Conservation (phyloP, 2,888 invertebrate species). For the Acrobasis consociella region DNA sequence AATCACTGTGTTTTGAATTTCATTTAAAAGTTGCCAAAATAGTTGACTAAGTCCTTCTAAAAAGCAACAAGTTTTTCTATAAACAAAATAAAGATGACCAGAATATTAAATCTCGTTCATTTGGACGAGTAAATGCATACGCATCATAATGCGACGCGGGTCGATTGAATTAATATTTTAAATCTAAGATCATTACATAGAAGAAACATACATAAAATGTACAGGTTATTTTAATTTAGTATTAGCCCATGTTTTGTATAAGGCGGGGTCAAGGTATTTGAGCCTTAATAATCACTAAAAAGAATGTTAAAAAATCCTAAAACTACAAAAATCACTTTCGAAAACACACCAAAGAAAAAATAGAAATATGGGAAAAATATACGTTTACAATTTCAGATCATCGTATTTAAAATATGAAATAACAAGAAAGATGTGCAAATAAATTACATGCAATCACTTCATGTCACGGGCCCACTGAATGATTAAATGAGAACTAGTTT, state of each 20-base stretch:
- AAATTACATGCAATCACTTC: conserved; percentile 52
- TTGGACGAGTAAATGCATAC: conserved; percentile 23
- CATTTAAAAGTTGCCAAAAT: conserved; percentile 16
- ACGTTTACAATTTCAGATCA: conserved; percentile 50
- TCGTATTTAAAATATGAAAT: conserved; percentile 45
- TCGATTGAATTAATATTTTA: neutral
- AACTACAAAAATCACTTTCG: conserved; percentile 27
- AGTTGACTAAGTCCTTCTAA: conserved; percentile 27
- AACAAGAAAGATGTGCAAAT: conserved; percentile 48
- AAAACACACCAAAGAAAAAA: conserved; percentile 67
- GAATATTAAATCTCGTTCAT: conserved; percentile 19
- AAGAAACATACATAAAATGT: conserved; percentile 18
- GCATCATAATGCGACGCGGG: neutral
- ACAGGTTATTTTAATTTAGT: neutral
- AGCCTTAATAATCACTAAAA: conserved; percentile 14
- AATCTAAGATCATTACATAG: neutral
- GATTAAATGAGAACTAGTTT: conserved; percentile 64
- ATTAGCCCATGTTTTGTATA: neutral
- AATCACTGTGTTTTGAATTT: conserved; percentile 3
- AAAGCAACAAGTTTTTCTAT: conserved; percentile 25
- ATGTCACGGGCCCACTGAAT: conserved; percentile 55
- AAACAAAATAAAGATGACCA: conserved; percentile 26
- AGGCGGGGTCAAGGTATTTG: conserved; percentile 11
- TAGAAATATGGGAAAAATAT: conserved; percentile 43
- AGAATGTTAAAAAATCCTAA: conserved; percentile 17